These are phyloP conservation scores for Branchipolynoe longqiensis DNA, from an alignment of 2,888 invertebrate species.

Conservation along the genomic window DNA sequence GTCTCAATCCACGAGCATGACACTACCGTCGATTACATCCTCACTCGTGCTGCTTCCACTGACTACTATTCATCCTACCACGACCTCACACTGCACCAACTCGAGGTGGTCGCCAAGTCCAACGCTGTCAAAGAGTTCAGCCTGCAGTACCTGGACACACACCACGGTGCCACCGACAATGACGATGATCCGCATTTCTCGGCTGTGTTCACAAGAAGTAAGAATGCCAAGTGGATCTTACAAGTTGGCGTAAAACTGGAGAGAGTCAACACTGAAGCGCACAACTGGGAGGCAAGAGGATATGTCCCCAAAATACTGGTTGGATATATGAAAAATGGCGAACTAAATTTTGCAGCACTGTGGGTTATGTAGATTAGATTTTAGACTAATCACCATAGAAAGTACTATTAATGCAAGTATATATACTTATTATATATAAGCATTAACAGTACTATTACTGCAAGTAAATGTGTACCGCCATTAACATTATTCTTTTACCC, in stretches of 20 bases:
- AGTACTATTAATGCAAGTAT: too few species aligned
- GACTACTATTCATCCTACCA: slow-evolving; percentile 28
- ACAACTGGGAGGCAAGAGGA: slow-evolving; percentile 70
- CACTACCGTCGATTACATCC: slow-evolving; percentile 18
- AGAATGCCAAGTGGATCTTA: slow-evolving; percentile 70
- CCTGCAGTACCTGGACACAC: slow-evolving; percentile 70
- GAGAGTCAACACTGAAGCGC: slow-evolving; percentile 6
- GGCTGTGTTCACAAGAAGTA: slow-evolving; percentile 75
- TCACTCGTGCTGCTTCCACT: not conserved
- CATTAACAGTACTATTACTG: too few species aligned
- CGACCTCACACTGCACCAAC: slow-evolving; percentile 69
- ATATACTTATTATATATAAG: too few species aligned
- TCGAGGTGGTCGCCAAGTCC: slow-evolving; percentile 69
- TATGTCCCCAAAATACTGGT: slow-evolving; percentile 74
- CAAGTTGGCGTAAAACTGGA: slow-evolving; percentile 68
- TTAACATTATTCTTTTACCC: too few species aligned
- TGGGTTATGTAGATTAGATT: slow-evolving; percentile 48
- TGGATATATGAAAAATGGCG: slow-evolving; percentile 66
- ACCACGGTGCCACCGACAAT: slow-evolving; percentile 72
- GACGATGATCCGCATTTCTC: slow-evolving; percentile 73
- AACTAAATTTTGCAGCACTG: slow-evolving; percentile 52
- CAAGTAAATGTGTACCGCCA: too few species aligned
- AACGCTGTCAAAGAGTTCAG: slow-evolving; percentile 70
- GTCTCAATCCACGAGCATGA: not conserved
- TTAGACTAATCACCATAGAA: too few species aligned